phyloP scores from a whole-genome alignment of 2,113 vertebrate species.

The Rhegmatorhina hoffmannsi region DNA sequence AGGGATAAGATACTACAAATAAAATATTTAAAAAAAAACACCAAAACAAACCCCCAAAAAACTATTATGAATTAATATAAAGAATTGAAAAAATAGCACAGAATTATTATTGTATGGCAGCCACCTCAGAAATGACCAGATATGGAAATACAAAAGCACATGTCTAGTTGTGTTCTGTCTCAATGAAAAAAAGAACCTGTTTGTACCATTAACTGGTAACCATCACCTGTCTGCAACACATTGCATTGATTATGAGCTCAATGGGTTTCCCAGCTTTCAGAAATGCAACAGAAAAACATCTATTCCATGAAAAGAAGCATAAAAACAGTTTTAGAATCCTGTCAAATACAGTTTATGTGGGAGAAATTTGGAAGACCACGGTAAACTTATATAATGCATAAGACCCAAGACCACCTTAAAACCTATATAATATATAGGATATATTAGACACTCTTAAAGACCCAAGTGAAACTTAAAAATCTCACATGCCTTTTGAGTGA shows the following conservation, averaged over 20 bases:
- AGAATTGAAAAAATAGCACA: not conserved
- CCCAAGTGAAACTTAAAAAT: not conserved
- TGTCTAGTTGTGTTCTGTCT: not conserved
- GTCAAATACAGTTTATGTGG: not conserved
- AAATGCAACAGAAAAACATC: not conserved
- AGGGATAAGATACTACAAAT: not conserved
- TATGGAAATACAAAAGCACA: not conserved
- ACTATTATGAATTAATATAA: not conserved
- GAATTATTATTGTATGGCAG: not conserved
- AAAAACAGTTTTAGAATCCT: not conserved
- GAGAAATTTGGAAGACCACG: not conserved
- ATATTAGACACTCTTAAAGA: not conserved
- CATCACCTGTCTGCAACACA: fast-evolving
- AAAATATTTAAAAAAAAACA: too few relatives aligned
- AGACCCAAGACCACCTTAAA: not conserved
- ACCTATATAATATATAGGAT: not conserved
- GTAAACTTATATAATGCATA: not conserved
- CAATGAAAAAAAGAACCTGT: not conserved
- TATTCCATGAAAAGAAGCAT: not conserved
- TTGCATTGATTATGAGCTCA: not conserved
- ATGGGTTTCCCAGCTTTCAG: not conserved
- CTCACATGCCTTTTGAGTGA: not conserved
- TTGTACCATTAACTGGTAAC: not conserved
- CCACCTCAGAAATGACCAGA: not conserved
- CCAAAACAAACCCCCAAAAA: too few relatives aligned